These are phyloP conservation scores for Altica lythri DNA, from an alignment of 2,888 invertebrate species.

Conservation along the genomic window DNA sequence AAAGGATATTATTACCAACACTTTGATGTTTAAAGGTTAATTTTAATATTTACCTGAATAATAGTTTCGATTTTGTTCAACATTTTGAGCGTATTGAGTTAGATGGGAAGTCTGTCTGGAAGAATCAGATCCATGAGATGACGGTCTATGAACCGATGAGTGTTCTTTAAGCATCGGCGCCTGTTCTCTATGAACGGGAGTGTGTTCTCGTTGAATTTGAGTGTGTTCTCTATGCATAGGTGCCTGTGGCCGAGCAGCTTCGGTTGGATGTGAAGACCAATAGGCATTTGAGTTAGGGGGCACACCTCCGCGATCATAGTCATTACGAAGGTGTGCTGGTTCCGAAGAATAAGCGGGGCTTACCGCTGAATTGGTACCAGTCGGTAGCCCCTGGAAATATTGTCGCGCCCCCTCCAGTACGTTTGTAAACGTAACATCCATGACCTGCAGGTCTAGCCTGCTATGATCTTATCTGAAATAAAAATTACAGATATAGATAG, in stretches of 20 bases:
- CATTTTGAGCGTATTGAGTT: slow-evolving; percentile 33
- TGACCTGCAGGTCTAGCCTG: slow-evolving; percentile 62
- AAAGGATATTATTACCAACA: background rate
- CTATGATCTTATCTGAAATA: slow-evolving; percentile 47
- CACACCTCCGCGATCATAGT: slow-evolving; percentile 34
- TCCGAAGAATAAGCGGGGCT: slow-evolving; percentile 46
- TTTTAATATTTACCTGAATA: slow-evolving; percentile 24
- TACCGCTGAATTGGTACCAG: slow-evolving; percentile 55
- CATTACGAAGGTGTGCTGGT: slow-evolving; percentile 35
- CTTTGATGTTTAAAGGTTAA: background rate
- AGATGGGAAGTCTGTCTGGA: slow-evolving; percentile 37
- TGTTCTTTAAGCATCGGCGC: slow-evolving; percentile 35
- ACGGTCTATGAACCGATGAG: slow-evolving; percentile 42
- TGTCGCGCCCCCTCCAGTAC: slow-evolving; percentile 83
- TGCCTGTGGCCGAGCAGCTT: slow-evolving; percentile 22
- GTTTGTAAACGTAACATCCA: slow-evolving; percentile 79
- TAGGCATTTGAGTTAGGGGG: slow-evolving; percentile 44
- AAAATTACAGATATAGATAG: too few relatives aligned
- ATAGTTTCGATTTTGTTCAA: slow-evolving; percentile 30
- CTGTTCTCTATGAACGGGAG: slow-evolving; percentile 18
- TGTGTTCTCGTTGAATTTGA: slow-evolving; percentile 37
- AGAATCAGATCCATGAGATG: slow-evolving; percentile 42
- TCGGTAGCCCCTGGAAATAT: slow-evolving; percentile 80
- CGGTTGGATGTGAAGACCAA: slow-evolving; percentile 39
- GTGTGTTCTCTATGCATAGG: slow-evolving; percentile 36